A percentile compares a stretch with the other conserved stretches of the same genome.
Conservation (phyloP, 2,113 vertebrate genomes). For the Morone saxatilis region DNA sequence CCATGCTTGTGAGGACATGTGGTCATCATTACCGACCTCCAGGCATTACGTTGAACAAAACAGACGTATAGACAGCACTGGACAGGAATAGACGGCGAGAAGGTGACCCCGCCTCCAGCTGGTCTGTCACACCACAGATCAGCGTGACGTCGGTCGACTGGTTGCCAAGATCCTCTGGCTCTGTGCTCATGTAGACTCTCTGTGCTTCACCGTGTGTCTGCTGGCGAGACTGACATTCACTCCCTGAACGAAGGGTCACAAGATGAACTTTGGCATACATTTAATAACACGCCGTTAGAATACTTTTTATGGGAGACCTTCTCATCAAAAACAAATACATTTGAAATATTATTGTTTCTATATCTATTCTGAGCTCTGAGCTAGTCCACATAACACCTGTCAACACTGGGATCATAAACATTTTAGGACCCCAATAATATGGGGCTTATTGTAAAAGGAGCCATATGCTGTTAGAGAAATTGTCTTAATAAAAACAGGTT, state of each 20-base stretch:
- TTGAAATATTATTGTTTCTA: neutral
- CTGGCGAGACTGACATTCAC: fast-evolving
- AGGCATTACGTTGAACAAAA: neutral
- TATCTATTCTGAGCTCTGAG: neutral
- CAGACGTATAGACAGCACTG: slow-evolving; percentile 20
- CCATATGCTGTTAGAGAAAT: neutral
- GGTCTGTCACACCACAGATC: slow-evolving; percentile 56
- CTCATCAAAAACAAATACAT: neutral
- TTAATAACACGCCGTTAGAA: neutral
- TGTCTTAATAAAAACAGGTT: neutral
- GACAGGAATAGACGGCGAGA: slow-evolving; percentile 55
- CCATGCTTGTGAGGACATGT: neutral
- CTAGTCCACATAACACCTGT: too few species aligned
- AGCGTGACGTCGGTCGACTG: slow-evolving; percentile 35
- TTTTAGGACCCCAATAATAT: too few species aligned
- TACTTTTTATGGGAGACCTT: neutral
- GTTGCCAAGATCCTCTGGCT: slow-evolving; percentile 37
- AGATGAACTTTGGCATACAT: slow-evolving; percentile 39
- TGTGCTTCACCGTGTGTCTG: slow-evolving; percentile 11
- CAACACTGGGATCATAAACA: too few species aligned
- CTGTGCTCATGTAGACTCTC: neutral
- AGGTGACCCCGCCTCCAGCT: slow-evolving; percentile 63
- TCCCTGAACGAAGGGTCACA: neutral
- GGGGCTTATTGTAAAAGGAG: neutral
- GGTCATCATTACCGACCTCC: slow-evolving; percentile 3